Conservation (phyloP, 2,113 vertebrate genomes). For the Eira barbara region DNA sequence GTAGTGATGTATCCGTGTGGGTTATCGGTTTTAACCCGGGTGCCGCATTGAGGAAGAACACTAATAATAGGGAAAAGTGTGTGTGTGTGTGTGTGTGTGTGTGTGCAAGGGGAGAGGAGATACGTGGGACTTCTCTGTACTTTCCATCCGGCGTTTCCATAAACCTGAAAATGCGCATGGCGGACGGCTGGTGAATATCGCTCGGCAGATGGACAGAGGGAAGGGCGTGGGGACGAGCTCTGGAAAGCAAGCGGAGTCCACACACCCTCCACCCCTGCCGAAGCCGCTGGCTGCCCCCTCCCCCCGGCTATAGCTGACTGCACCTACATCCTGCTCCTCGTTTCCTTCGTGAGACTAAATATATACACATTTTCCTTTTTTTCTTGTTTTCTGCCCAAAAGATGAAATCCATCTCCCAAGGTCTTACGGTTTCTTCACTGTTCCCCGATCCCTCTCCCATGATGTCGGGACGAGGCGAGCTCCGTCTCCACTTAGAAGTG, state of each 20-base stretch:
- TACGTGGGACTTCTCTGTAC: not conserved
- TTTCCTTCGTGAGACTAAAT: not conserved
- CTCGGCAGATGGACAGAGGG: accelerated
- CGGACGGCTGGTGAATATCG: accelerated
- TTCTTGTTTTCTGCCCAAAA: not conserved
- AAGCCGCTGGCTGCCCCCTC: not conserved
- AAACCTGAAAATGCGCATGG: accelerated
- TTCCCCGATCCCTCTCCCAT: constrained; percentile 42
- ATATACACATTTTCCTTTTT: no score
- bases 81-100: not conserved
- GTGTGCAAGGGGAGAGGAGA: not conserved
- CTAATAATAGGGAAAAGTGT: not conserved
- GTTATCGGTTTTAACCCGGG: accelerated
- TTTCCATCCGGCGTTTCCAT: not conserved
- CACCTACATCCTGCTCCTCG: not conserved
- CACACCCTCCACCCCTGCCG: not conserved
- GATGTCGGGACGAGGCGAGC: constrained; percentile 19
- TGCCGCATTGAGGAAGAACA: accelerated
- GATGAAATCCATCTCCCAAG: constrained; percentile 68
- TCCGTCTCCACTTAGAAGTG: constrained; percentile 44
- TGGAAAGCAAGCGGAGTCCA: accelerated
- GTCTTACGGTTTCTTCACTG: constrained; percentile 73
- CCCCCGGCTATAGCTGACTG: constrained; percentile 9
- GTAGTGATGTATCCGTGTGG: accelerated
- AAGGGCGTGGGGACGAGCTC: not conserved